phyloP scores from a whole-genome alignment of 2,888 invertebrate genomes.

The Drosophila melanosoma region DNA sequence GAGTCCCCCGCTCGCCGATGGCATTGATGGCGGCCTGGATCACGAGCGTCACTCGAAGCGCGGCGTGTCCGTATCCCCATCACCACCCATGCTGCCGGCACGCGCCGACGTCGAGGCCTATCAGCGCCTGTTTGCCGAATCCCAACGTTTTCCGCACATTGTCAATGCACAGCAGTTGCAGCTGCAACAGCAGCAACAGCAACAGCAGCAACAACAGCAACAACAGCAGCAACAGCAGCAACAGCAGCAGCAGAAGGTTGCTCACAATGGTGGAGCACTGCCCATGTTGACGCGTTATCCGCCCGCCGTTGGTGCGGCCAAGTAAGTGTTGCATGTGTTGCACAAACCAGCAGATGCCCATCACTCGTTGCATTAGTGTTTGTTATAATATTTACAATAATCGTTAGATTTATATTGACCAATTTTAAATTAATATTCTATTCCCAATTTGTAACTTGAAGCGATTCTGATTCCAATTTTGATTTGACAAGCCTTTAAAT shows the following conservation, averaged over 20 bases:
- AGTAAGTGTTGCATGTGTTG: constrained; percentile 51
- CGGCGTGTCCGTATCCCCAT: constrained; percentile 46
- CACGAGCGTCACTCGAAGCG: constrained; percentile 50
- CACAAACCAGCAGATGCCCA: neutral
- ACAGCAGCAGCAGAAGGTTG: constrained; percentile 62
- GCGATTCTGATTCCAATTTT: too few species aligned
- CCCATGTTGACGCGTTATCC: constrained; percentile 75
- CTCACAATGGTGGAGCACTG: constrained; percentile 63
- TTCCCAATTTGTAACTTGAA: too few species aligned
- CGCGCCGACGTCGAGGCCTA: constrained; percentile 70
- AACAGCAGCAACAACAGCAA: constrained; percentile 55
- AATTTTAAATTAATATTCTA: too few species aligned
- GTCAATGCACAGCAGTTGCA: constrained; percentile 74
- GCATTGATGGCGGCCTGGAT: constrained; percentile 38
- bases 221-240: constrained; percentile 52
- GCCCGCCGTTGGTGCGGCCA: constrained; percentile 66
- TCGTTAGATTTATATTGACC: neutral
- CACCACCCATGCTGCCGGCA: constrained; percentile 31
- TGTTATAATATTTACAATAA: neutral
- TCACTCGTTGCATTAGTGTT: neutral
- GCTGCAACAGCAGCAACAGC: constrained; percentile 64
- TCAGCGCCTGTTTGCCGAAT: constrained; percentile 65
- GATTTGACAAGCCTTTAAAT: too few species aligned
- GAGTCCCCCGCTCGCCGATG: constrained; percentile 33
- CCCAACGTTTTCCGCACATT: constrained; percentile 70